Evolutionary conservation across 2,113 vertebrate species (phyloP).

Genomic region (Hippocampus comes): DNA sequence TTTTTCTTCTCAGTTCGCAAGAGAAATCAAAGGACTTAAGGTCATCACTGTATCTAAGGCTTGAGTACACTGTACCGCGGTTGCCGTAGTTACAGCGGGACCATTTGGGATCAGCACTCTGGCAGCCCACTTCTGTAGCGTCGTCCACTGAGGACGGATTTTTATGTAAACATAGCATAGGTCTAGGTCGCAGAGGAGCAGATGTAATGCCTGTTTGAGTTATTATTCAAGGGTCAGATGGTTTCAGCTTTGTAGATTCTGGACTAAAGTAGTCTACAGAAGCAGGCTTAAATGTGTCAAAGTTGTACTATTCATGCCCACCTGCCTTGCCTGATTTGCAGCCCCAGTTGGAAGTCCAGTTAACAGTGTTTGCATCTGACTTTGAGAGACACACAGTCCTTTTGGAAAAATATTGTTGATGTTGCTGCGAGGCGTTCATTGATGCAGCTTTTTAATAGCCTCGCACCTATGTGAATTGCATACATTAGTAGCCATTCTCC

Average conservation of each 20-base stretch:
- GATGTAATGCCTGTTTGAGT: slow-evolving; percentile 7
- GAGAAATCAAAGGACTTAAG: slow-evolving; percentile 44
- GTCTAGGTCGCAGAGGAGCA: slow-evolving; percentile 5
- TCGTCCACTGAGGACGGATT: not conserved
- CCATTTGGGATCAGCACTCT: slow-evolving; percentile 17
- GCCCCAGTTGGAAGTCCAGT: not conserved
- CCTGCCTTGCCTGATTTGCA: not conserved
- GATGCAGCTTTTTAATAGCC: slow-evolving; percentile 4
- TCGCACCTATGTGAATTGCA: not conserved
- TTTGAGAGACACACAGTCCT: not conserved
- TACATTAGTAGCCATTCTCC: not conserved
- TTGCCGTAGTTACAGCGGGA: slow-evolving; percentile 42
- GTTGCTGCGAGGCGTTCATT: not conserved
- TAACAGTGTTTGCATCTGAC: not conserved
- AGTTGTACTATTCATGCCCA: not conserved
- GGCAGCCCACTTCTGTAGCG: not conserved
- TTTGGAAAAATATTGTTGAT: not conserved
- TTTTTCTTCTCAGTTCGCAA: not conserved
- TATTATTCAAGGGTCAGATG: slow-evolving; percentile 13
- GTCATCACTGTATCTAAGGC: slow-evolving; percentile 38
- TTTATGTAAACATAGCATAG: not conserved
- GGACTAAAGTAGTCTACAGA: not conserved
- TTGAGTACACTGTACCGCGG: slow-evolving; percentile 10
- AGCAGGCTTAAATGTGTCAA: not conserved
- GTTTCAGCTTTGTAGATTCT: not conserved